phyloP scores from a whole-genome alignment of 2,113 vertebrate species.

The Megaceryle torquata region DNA sequence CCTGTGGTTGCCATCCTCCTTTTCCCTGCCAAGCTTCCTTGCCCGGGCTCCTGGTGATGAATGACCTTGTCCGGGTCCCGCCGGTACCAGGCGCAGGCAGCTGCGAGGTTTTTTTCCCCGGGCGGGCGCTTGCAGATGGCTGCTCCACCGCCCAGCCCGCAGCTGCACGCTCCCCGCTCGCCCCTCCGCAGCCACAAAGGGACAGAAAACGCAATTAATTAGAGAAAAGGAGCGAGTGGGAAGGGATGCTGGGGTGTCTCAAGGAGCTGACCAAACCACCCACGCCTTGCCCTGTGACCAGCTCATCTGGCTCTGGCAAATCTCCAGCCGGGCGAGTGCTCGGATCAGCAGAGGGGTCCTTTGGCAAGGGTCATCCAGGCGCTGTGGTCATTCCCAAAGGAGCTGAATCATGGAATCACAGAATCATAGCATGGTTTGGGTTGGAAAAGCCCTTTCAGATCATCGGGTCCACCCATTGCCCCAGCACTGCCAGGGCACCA shows the following conservation, averaged over 20 bases:
- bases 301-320: background rate
- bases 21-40: background rate
- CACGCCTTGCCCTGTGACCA: fast-evolving
- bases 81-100: slow-evolving; percentile 39
- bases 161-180: slow-evolving; percentile 27
- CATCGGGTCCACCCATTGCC: background rate
- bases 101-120: background rate
- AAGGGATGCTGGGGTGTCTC: background rate
- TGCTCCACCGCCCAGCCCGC: background rate
- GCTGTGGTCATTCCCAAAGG: background rate
- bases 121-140: slow-evolving; percentile 11
- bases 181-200: background rate
- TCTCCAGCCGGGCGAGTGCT: fast-evolving
- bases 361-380: fast-evolving
- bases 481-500: background rate
- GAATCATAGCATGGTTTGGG: background rate
- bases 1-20: background rate
- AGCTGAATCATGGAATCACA: background rate
- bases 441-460: background rate
- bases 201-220: background rate
- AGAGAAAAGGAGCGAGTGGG: background rate
- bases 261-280: background rate
- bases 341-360: fast-evolving
- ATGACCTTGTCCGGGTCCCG: background rate
- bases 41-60: background rate